These are phyloP conservation scores for Alcedo quadribrachys DNA, from an alignment of 2,797 vertebrate species.

Conservation along the genomic window DNA sequence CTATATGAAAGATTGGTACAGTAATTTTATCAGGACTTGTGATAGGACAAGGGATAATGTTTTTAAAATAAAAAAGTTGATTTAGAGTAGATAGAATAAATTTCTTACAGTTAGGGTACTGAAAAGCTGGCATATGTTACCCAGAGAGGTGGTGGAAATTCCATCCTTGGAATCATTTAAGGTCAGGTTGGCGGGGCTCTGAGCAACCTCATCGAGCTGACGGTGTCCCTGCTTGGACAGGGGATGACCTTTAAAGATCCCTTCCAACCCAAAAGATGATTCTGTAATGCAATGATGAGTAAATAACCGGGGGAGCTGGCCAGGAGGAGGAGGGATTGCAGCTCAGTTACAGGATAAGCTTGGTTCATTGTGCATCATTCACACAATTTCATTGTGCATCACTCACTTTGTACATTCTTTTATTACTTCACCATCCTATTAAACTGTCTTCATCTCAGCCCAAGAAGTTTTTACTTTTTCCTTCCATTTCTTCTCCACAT, in stretches of 20 bases:
- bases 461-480: neutral
- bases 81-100: neutral
- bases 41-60: neutral
- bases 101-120: too few species aligned
- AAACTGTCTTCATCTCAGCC: neutral
- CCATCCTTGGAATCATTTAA: too few species aligned
- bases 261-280: neutral
- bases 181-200: neutral
- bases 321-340: neutral
- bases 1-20: neutral
- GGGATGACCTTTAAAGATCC: neutral
- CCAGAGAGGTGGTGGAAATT: too few species aligned
- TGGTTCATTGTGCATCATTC: neutral
- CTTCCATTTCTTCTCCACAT: neutral
- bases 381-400: neutral
- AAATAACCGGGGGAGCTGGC: neutral
- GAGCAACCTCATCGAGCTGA: neutral
- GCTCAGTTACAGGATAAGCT: neutral
- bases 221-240: neutral
- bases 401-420: neutral
- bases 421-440: neutral
- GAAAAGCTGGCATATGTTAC: too few species aligned
- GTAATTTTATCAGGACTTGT: neutral
- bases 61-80: neutral
- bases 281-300: neutral